Conservation (phyloP, 2,797 vertebrate genomes). For the Poeciliopsis infans region DNA sequence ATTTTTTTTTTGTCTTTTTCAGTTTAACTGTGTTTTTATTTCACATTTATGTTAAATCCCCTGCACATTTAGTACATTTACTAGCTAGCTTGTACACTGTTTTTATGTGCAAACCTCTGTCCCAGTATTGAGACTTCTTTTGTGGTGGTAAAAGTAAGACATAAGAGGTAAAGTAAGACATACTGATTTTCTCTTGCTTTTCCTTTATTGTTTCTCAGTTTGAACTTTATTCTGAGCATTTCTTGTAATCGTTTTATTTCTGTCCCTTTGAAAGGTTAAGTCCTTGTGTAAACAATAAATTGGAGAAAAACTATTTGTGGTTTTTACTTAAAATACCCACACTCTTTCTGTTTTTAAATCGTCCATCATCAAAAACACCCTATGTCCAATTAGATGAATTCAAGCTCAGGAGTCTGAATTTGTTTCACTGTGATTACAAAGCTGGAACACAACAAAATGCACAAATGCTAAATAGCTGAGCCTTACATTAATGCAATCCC, state of each 20-base stretch:
- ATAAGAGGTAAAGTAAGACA: constrained; percentile 50
- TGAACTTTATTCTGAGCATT: constrained; percentile 59
- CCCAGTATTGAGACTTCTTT: constrained; percentile 49
- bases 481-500: constrained; percentile 46
- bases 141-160: constrained; percentile 4
- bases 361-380: neutral
- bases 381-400: constrained; percentile 13
- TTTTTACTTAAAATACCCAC: constrained; percentile 4
- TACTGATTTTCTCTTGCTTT: constrained; percentile 45
- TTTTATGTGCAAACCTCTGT: constrained; percentile 69
- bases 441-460: constrained; percentile 40
- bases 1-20: constrained; percentile 13
- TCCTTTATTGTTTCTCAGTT: constrained; percentile 58
- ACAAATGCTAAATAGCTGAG: constrained; percentile 42
- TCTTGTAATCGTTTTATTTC: constrained; percentile 55
- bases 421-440: constrained; percentile 28
- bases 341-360: neutral
- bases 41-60: constrained; percentile 30
- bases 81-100: constrained; percentile 39
- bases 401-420: constrained; percentile 10
- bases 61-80: constrained; percentile 32
- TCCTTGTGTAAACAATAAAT: constrained; percentile 52
- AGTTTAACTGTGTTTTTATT: constrained; percentile 32
- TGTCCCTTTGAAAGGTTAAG: constrained; percentile 48
- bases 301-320: constrained; percentile 30